A percentile compares a stretch with the other conserved stretches of the same genome.
Evolutionary conservation across 2,888 invertebrate genomes (phyloP).

Genomic region (Endotricha flammealis): DNA sequence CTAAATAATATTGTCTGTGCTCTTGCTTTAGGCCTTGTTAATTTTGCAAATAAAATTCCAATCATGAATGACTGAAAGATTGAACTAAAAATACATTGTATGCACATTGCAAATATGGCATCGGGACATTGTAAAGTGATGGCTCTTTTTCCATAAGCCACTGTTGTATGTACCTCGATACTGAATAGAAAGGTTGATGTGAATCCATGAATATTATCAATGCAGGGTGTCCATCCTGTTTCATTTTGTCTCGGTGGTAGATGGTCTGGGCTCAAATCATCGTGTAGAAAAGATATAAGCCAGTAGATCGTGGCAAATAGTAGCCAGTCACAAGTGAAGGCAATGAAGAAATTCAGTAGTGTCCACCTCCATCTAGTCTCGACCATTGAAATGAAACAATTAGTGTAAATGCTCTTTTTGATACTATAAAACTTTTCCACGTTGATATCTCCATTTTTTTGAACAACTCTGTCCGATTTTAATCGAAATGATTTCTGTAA

Average conservation of each 20-base stretch:
- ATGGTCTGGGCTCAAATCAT: slow-evolving; percentile 86
- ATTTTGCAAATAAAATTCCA: slow-evolving; percentile 96
- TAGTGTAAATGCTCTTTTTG: slow-evolving; percentile 81
- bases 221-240: slow-evolving; percentile 88
- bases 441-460: slow-evolving; percentile 94
- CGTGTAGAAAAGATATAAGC: slow-evolving; percentile 92
- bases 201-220: slow-evolving; percentile 91
- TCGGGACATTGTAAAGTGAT: slow-evolving; percentile 96
- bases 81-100: slow-evolving; percentile 95
- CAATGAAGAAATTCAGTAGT: slow-evolving; percentile 88
- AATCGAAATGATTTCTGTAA: slow-evolving; percentile 22
- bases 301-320: slow-evolving; percentile 94
- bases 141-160: slow-evolving; percentile 90
- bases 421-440: slow-evolving; percentile 84
- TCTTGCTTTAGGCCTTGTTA: slow-evolving; percentile 95
- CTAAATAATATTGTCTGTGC: slow-evolving; percentile 97
- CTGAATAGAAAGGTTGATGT: slow-evolving; percentile 96
- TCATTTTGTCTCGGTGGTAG: slow-evolving; percentile 73
- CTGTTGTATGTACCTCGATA: slow-evolving; percentile 97
- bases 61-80: slow-evolving; percentile 90
- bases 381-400: slow-evolving; percentile 89
- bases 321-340: slow-evolving; percentile 92
- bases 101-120: slow-evolving; percentile 95
- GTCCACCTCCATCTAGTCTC: slow-evolving; percentile 96
- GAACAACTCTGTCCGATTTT: slow-evolving; percentile 79